A percentile compares a stretch with the other conserved stretches of the same genome.
These are phyloP conservation scores for Dinocampus coccinellae DNA, from an alignment of 2,888 invertebrate species.

Conservation along the genomic window DNA sequence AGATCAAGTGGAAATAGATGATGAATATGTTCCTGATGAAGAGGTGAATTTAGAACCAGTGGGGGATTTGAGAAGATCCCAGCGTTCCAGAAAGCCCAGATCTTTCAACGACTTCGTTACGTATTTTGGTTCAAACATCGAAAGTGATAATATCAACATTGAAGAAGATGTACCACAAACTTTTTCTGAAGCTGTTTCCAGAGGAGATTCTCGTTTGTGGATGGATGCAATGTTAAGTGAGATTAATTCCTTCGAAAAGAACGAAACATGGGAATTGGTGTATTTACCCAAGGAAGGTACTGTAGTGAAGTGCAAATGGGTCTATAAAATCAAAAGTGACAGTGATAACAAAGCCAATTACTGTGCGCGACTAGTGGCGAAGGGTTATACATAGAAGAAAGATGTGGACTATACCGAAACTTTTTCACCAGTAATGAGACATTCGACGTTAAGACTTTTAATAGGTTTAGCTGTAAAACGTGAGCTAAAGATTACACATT, in stretches of 20 bases:
- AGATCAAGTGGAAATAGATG: not conserved
- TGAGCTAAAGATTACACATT: conserved; percentile 23
- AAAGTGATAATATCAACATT: not conserved
- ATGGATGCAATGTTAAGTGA: conserved; percentile 35
- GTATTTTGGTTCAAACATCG: conserved; percentile 6
- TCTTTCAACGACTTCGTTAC: not conserved
- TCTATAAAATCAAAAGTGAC: conserved; percentile 25
- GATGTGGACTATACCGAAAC: conserved; percentile 10
- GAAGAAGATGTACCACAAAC: conserved; percentile 33
- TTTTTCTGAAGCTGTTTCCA: conserved; percentile 42
- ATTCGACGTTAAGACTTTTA: not conserved
- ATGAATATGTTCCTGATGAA: too few relatives aligned
- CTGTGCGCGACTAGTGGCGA: not conserved
- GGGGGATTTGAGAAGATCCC: too few relatives aligned
- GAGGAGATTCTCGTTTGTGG: conserved; percentile 32
- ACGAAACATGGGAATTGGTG: conserved; percentile 33
- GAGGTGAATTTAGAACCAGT: too few relatives aligned
- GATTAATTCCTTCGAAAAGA: conserved; percentile 22
- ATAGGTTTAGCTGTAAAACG: not conserved
- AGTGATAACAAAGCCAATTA: conserved; percentile 7
- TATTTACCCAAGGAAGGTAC: conserved; percentile 17
- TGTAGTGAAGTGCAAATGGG: conserved; percentile 29
- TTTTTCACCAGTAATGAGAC: conserved; percentile 14
- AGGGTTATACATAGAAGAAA: conserved; percentile 4
- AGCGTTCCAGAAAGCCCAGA: not conserved